Evolutionary conservation across 1,140 invertebrate genomes (phyloP).

Genomic region (Pomacea maculata): DNA sequence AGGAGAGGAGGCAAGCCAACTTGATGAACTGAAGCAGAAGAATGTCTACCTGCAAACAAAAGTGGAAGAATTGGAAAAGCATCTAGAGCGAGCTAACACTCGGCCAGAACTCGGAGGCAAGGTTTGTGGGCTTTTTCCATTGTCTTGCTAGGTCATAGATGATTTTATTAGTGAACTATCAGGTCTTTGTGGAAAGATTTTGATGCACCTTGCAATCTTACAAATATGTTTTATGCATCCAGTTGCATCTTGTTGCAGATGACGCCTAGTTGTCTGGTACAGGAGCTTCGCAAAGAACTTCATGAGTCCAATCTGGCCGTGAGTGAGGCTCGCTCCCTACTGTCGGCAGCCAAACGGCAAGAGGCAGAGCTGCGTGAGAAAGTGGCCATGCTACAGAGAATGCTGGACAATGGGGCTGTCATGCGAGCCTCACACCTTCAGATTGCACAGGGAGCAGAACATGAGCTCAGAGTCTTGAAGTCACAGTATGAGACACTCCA

Average conservation of each 20-base stretch:
- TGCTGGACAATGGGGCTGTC: constrained; percentile 35
- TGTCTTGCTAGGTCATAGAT: background rate
- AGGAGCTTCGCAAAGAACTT: constrained; percentile 43
- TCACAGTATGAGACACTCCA: constrained; percentile 45
- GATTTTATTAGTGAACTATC: background rate
- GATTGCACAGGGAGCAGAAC: constrained; percentile 33
- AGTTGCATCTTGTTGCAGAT: constrained; percentile 1
- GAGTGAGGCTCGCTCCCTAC: constrained; percentile 54
- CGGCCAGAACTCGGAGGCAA: constrained; percentile 26
- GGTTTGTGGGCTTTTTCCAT: constrained; percentile 4
- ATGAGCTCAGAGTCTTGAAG: constrained; percentile 39
- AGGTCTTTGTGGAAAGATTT: no score
- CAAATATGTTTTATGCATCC: no score
- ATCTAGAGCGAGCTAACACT: constrained; percentile 29
- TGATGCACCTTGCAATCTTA: no score
- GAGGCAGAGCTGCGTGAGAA: constrained; percentile 44
- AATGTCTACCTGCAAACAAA: constrained; percentile 37
- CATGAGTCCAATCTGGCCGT: constrained; percentile 53
- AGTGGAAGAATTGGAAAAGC: constrained; percentile 30
- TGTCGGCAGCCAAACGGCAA: constrained; percentile 52
- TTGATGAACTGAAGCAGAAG: constrained; percentile 19
- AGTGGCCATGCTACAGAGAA: constrained; percentile 40
- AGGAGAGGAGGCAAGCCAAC: background rate
- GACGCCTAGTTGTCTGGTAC: constrained; percentile 22
- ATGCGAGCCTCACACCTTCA: constrained; percentile 24